Base-by-base conservation (phyloP, 1,140 invertebrate species). In the Hylaeus anthracinus region DNA sequence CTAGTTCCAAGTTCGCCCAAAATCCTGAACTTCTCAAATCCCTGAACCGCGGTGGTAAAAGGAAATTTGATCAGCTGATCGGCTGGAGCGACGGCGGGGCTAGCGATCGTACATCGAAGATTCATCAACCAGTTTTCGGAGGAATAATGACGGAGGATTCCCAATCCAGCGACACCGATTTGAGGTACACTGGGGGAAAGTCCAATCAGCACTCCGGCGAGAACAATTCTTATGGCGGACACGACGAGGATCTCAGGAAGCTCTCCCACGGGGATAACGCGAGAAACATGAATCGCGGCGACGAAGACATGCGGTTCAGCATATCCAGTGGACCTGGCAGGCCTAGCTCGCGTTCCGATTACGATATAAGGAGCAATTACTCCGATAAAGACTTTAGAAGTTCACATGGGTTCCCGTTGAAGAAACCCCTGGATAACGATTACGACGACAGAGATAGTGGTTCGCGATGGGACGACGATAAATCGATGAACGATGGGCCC, bases 1-100 rank as follows among this genome's bases (percentile, higher is more conserved):
- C 93, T 1, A 93, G 93, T 72, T 94, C 92, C 0, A 93, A 94
- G 79, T 92, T 93, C 61, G 92, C 92, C 2, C 92, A 93, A 64
- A 93, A 93, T 85, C 92, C 92, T 0, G 93, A 94, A 58, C 56
- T 94, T 5, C 58, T 93, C 3, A 93, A 94, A 72, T 72, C 91
- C 0, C 63, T 94, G 6, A 93, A 93, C 70, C 90, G 91, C 3
- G 93, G 92, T 2, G 92, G 93, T 0, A 94, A 93, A 12, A 88
- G 91, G 2, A 93, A 93, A 65, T 94, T 93, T 51, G 92, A 93
- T 75, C 93, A 94, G 56, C 75, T 93, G 12, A 92, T 93, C 53
- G 92, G 91, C 0, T 93, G 93, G 93, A 91, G 88, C 60, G 91
- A 92, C 15, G 88, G 86, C 6, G 88, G 88, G 5, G 72, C 87